These are phyloP conservation scores for Pegoplata infirma DNA, from an alignment of 2,888 invertebrate genomes.

Conservation along the genomic window DNA sequence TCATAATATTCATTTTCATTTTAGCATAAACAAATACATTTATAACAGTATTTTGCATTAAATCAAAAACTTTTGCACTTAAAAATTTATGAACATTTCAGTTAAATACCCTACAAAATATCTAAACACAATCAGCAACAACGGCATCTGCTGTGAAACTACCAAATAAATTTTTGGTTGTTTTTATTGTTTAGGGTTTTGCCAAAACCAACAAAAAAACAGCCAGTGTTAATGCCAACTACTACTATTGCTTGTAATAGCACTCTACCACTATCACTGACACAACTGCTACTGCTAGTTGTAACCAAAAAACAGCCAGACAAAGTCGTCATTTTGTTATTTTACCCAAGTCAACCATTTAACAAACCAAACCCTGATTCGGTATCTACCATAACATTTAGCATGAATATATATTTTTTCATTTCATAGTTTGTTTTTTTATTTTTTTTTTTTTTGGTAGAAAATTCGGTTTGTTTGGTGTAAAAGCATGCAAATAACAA, in stretches of 20 bases:
- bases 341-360: slow-evolving; percentile 42
- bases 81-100: slow-evolving; percentile 52
- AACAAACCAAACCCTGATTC: slow-evolving; percentile 51
- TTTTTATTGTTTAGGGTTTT: background rate
- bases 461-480: slow-evolving; percentile 33
- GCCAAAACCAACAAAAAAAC: slow-evolving; percentile 6
- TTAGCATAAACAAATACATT: slow-evolving; percentile 53
- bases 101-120: slow-evolving; percentile 40
- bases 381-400: slow-evolving; percentile 37
- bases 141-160: slow-evolving; percentile 10
- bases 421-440: background rate
- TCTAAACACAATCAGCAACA: slow-evolving; percentile 7
- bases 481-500: slow-evolving; percentile 30
- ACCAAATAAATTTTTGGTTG: background rate
- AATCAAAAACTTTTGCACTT: slow-evolving; percentile 62
- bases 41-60: slow-evolving; percentile 58
- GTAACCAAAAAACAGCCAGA: slow-evolving; percentile 6
- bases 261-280: slow-evolving; percentile 3
- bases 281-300: background rate
- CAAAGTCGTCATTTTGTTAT: slow-evolving; percentile 27
- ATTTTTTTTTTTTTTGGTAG: slow-evolving; percentile 10
- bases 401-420: background rate
- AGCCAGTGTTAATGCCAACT: slow-evolving; percentile 1
- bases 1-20: slow-evolving; percentile 36
- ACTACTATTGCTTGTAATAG: no score